phyloP scores from a whole-genome alignment of 2,113 vertebrate genomes.

The Tetraodon nigroviridis region DNA sequence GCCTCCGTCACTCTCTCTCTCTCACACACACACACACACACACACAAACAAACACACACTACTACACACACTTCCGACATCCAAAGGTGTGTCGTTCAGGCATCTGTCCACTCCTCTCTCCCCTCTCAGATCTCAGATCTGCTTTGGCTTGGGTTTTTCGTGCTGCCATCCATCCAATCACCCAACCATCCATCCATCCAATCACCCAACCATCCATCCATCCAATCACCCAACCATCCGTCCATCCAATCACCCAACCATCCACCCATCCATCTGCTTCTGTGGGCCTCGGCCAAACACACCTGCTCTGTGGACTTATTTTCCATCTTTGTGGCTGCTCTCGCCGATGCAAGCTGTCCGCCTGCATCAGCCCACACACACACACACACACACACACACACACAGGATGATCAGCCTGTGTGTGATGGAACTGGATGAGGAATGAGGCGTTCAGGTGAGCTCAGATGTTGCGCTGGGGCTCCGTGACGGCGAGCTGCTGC shows the following conservation, averaged over 20 bases:
- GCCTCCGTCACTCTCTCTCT: constrained; percentile 3
- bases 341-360: constrained; percentile 41
- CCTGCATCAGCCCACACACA: constrained; percentile 45
- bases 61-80: constrained; percentile 46
- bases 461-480: no score
- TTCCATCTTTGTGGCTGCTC: constrained; percentile 14
- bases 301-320: constrained; percentile 19
- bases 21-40: constrained; percentile 11
- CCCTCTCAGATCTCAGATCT: no score
- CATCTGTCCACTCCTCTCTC: constrained; percentile 40
- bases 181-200: constrained; percentile 6
- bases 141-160: neutral
- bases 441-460: no score
- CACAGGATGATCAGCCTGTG: neutral
- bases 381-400: constrained; percentile 3
- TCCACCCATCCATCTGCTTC: constrained; percentile 21
- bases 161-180: no score
- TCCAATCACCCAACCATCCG: constrained; percentile 2
- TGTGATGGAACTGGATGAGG: neutral
- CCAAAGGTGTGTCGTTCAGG: constrained; percentile 12
- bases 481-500: neutral
- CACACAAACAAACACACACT: neutral
- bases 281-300: constrained; percentile 14
- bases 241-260: constrained; percentile 3
- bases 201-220: constrained; percentile 2